Evolutionary conservation across 1,140 invertebrate species (phyloP), one percentile per base, ranked within the genome.

Genomic region (Orchesella cincta): DNA sequence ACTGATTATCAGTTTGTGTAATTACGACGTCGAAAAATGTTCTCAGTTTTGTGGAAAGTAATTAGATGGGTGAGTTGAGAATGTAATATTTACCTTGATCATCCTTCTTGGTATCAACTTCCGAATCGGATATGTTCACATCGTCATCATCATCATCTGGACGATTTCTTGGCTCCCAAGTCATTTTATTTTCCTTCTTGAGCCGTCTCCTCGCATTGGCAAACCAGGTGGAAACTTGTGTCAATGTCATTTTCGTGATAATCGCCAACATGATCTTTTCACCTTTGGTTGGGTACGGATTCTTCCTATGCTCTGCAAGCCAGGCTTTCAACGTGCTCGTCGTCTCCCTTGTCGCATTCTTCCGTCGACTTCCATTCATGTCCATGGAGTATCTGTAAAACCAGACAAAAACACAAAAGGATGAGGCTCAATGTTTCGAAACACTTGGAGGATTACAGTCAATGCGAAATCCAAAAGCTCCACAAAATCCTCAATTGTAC

Each of bases 311-410:
- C 92, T 98, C 84, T 91, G 91, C 82, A 89, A 98, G 86, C 98
- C 97, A 98, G 88, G 88, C 88, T 86, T 98, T 98, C 14, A 99
- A 86, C 1, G 96, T 98, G 85, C 93, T 96, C 29, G 97, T 98
- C 28, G 96, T 98, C 87, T 99, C 97, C 75, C 97, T 87, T 28
- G 97, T 98, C 28, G 97, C 97, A 88, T 98, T 98, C 88, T 98
- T 98, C 81, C 97, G 88, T 83, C 96, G 88, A 28, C 94, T 93
- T 0, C 93, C 93, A 83, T 95, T 95, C 76, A 95, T 87, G 86
- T 95, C 93, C 91, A 96, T 93, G 77, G 93, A 93, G 84, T 95
- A 96, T 82, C 94, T 95, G 89, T 26, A 89, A 62, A 39, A 51
- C 70, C 3, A 57, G 26, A 57, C 54, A 57, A 57, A 26, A 23